Conservation (phyloP, 2,797 vertebrate species). For the Enteromius treurensis region DNA sequence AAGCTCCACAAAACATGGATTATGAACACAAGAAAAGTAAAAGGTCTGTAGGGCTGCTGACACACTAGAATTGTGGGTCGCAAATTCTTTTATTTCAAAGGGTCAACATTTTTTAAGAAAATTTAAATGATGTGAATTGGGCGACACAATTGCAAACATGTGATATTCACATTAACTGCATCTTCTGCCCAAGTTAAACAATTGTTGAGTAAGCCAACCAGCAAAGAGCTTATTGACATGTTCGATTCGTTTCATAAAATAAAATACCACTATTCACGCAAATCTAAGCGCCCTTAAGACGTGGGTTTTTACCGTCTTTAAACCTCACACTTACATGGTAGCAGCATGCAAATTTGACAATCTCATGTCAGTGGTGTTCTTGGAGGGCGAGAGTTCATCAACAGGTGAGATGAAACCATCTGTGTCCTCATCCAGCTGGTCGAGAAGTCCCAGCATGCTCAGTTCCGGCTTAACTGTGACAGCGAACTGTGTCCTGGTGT, state of each 20-base stretch:
- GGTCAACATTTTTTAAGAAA: not conserved
- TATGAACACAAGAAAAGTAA: not conserved
- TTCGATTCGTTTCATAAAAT: too few relatives aligned
- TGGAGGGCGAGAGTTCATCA: conserved; percentile 88
- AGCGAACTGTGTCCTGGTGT: conserved; percentile 78
- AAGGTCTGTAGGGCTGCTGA: not conserved
- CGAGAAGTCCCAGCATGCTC: conserved; percentile 84
- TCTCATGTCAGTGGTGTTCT: conserved; percentile 86
- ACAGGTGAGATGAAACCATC: conserved; percentile 94
- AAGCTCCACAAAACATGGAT: not conserved
- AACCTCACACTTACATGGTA: conserved; percentile 79
- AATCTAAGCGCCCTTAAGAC: not conserved
- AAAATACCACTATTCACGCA: too few relatives aligned
- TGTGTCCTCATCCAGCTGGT: conserved; percentile 89
- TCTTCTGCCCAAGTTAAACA: not conserved
- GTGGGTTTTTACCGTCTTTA: not conserved
- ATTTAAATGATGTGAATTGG: too few relatives aligned
- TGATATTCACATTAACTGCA: too few relatives aligned
- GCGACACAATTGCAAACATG: too few relatives aligned
- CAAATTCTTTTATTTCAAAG: not conserved
- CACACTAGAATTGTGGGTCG: not conserved
- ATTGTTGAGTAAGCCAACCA: not conserved
- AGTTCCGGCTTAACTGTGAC: conserved; percentile 83
- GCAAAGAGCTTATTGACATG: not conserved
- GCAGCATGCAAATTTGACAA: conserved; percentile 96